These are phyloP conservation scores for Crocodylus rhombifer DNA, from an alignment of 2,797 vertebrate genomes.

Conservation along the genomic window DNA sequence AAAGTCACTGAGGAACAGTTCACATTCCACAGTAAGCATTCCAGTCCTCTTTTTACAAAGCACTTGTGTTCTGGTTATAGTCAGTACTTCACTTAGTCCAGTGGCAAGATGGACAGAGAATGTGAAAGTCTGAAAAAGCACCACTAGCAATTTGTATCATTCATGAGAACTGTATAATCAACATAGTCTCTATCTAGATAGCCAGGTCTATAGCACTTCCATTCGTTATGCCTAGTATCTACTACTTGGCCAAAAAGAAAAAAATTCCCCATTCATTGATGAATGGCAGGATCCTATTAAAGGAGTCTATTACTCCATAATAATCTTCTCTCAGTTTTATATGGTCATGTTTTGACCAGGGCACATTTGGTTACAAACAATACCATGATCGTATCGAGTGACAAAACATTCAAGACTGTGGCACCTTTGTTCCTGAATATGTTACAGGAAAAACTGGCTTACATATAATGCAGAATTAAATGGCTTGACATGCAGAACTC, in stretches of 20 bases:
- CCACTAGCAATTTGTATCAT: neutral
- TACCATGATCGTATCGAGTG: neutral
- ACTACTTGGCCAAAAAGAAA: neutral
- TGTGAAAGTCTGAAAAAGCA: neutral
- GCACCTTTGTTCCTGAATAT: neutral
- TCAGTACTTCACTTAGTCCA: neutral
- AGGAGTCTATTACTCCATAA: neutral
- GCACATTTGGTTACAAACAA: neutral
- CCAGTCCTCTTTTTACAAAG: neutral
- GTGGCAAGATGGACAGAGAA: neutral
- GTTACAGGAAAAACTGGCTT: slow-evolving; percentile 18
- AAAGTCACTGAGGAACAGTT: neutral
- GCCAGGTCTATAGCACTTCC: neutral
- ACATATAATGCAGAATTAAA: too few species aligned
- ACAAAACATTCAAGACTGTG: slow-evolving; percentile 5
- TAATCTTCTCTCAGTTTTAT: neutral
- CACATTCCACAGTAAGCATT: neutral
- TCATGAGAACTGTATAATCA: neutral
- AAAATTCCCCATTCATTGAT: neutral
- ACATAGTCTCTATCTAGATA: neutral
- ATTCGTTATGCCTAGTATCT: fast-evolving
- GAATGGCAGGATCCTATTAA: neutral
- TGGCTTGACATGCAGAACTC: neutral
- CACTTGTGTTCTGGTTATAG: neutral
- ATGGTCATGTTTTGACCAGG: neutral